Evolutionary conservation across 2,888 invertebrate species (phyloP).

Genomic region (Melieria crassipennis): DNA sequence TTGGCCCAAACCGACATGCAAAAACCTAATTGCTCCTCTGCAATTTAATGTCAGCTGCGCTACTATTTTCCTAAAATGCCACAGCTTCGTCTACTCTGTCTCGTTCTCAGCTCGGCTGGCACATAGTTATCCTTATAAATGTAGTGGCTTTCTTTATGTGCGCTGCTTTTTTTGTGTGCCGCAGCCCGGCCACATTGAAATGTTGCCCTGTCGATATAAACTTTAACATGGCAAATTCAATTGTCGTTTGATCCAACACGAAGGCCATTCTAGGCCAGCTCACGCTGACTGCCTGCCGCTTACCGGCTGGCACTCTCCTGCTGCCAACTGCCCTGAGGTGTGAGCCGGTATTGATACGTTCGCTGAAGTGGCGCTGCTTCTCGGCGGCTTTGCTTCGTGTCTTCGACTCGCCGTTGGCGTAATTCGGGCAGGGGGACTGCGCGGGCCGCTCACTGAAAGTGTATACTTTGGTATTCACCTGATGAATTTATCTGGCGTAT

Average conservation of each 20-base stretch:
- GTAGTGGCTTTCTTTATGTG: conserved; percentile 26
- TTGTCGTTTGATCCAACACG: conserved; percentile 49
- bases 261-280: conserved; percentile 30
- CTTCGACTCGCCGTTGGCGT: conserved; percentile 27
- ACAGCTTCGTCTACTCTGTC: too few species aligned
- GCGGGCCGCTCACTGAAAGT: conserved; percentile 26
- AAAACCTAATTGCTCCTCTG: too few species aligned
- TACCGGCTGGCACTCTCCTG: conserved; percentile 15
- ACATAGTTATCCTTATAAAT: conserved; percentile 31
- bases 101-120: neutral
- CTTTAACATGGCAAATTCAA: conserved; percentile 62
- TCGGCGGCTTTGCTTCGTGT: too few species aligned
- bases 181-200: conserved; percentile 30
- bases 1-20: too few species aligned
- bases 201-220: conserved; percentile 43
- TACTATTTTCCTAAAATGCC: too few species aligned
- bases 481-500: conserved; percentile 61
- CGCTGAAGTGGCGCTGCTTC: neutral
- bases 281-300: conserved; percentile 14
- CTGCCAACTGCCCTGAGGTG: conserved; percentile 9
- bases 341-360: conserved; percentile 16
- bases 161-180: conserved; percentile 20
- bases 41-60: too few species aligned
- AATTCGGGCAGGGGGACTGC: conserved; percentile 41
- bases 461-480: conserved; percentile 56